These are phyloP conservation scores for Melipona beecheii DNA, from an alignment of 2,888 invertebrate genomes.

Conservation along the genomic window DNA sequence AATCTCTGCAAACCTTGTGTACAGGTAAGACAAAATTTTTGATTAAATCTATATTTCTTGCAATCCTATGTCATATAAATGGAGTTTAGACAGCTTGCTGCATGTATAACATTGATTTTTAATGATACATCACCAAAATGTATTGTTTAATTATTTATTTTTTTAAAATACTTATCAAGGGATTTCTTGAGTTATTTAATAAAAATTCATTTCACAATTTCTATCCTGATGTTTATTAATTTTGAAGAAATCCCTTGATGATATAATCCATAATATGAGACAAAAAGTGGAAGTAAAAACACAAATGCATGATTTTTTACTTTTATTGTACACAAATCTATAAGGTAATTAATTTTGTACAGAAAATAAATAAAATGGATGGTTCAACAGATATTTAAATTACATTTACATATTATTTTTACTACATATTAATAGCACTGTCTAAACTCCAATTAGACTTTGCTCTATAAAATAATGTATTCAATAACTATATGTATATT, in stretches of 20 bases:
- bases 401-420: conserved; percentile 36
- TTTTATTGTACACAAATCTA: conserved; percentile 44
- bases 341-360: conserved; percentile 44
- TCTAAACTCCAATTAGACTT: conserved; percentile 80
- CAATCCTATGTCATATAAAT: conserved; percentile 72
- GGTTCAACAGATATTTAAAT: conserved; percentile 8
- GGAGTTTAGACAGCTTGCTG: conserved; percentile 82
- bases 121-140: conserved; percentile 56
- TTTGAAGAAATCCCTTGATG: conserved; percentile 62
- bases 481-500: conserved; percentile 26
- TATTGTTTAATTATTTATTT: conserved; percentile 61
- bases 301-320: conserved; percentile 58
- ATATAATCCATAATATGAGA: conserved; percentile 44
- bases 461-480: conserved; percentile 58
- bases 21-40: conserved; percentile 87
- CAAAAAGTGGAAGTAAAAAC: conserved; percentile 48
- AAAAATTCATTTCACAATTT: conserved; percentile 7
- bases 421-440: conserved; percentile 67
- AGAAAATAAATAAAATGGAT: conserved; percentile 33
- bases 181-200: conserved; percentile 45
- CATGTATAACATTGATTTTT: conserved; percentile 73
- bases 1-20: conserved; percentile 97
- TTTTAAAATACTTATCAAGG: conserved; percentile 51
- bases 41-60: conserved; percentile 37
- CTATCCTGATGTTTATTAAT: conserved; percentile 1